Percentiles rank a stretch among this genome's conserved stretches.
phyloP scores from a whole-genome alignment of 2,113 vertebrate species.

The Scatophagus argus region DNA sequence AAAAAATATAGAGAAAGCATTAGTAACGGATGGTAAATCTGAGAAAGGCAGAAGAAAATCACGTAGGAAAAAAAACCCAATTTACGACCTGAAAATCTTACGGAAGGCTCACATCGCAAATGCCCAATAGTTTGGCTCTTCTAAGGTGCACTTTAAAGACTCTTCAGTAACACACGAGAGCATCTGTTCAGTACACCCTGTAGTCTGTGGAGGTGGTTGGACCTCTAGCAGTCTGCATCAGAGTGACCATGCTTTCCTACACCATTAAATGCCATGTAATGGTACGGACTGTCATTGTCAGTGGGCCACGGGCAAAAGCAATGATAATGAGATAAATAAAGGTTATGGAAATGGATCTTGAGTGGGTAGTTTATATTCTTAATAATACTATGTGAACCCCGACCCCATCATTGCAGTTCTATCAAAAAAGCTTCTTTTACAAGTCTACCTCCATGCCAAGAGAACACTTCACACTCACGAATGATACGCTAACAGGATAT shows the following conservation, averaged over 20 bases:
- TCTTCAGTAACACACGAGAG: conserved; percentile 19
- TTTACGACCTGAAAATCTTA: conserved; percentile 57
- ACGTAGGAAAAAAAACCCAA: conserved; percentile 67
- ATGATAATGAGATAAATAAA: conserved; percentile 69
- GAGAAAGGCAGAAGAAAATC: conserved; percentile 69
- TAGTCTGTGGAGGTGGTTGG: conserved; percentile 42
- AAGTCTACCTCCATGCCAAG: conserved; percentile 68
- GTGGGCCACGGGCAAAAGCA: conserved; percentile 66
- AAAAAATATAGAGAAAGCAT: conserved; percentile 76
- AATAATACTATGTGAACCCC: conserved; percentile 52
- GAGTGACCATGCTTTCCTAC: conserved; percentile 67
- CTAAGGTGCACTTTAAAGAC: conserved; percentile 31
- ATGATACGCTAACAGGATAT: conserved; percentile 29
- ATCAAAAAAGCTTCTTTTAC: conserved; percentile 58
- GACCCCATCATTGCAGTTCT: conserved; percentile 61
- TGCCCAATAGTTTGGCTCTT: conserved; percentile 30
- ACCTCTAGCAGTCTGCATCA: conserved; percentile 74
- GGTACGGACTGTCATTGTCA: conserved; percentile 65
- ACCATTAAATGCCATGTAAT: conserved; percentile 66
- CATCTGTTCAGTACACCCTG: conserved; percentile 32
- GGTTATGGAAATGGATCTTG: conserved; percentile 67
- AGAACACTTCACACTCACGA: conserved; percentile 47
- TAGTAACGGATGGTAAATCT: conserved; percentile 78
- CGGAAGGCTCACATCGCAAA: conserved; percentile 46
- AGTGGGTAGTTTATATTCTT: conserved; percentile 31